Base-by-base conservation (phyloP, 2,113 vertebrate genomes). In the Pongo abelii region DNA sequence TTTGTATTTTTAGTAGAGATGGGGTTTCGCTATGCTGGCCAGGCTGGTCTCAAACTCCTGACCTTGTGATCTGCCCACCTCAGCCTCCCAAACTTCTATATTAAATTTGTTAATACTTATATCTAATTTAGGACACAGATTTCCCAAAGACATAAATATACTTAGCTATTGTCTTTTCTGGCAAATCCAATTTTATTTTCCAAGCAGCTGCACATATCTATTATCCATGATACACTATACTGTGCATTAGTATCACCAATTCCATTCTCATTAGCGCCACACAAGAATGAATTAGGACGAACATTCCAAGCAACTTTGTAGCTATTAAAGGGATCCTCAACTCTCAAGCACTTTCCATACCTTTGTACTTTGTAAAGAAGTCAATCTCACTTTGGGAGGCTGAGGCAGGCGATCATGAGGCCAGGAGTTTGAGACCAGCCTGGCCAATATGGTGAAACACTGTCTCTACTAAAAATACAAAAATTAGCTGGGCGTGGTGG, bases 141-240 rank as follows among this genome's bases (percentile, higher is more conserved):
- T 88, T 16, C 30, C 59, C 40, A 92, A 2, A 94, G 27, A 79
- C 16, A 84, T 79, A 75, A 46, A 77, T 46, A 96, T n/a, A 90
- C 11, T 83, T 77, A 70, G 64, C 55, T 92, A 61, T 77, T 81
- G 48, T n/a, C 13, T 84, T 87, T 96, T 88, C 61, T 87, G n/a
- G 48, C 35, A 90, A 97, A 97, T 78, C 8, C 43, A 86, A 83
- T 84, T 96, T 97, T 48, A 93, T 84, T 96, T 96, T 92, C 46
- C 74, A 69, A 70, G 81, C 3, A 94, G 22, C 55, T 96, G 10
- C 8, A 69, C 17, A 30, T 18, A 90, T 87, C 55, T 79, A 27
- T 72, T 87, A 92, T 67, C 30, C 32, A 96, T 1, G 75, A 40
- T 55, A 69, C 13, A 78, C 18, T 43, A 90, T 92, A 90, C 3